Base-by-base conservation (phyloP, 2,113 vertebrate genomes). In the Elachura formosa region DNA sequence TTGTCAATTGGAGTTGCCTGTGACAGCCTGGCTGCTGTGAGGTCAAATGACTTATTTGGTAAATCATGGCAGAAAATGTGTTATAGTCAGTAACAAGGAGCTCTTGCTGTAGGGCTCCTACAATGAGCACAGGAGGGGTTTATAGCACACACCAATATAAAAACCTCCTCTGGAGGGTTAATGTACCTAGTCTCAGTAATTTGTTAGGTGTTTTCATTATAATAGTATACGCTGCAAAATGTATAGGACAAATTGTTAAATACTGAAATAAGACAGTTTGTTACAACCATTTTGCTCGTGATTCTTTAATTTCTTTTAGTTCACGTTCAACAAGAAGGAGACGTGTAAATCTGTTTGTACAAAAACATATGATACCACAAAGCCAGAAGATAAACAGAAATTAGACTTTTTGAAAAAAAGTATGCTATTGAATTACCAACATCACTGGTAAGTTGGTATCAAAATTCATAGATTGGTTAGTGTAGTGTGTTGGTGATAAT, bases 351-450 rank as follows among this genome's bases (percentile, higher is more conserved):
- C 93, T 79, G 99, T 99, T 81, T 99, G 99, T 84, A 98, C 96
- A 46, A 99, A 98, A 96, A 91, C 94, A 6, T 99, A 99, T 54
- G 93, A 98, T 85, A 98, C 97, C 43, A 96, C 90, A 54, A 98
- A 98, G 69, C 38, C 96, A 15, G 91, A 98, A 77, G 98, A 99
- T 83, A 98, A 98, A 87, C 96, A 97, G 86, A 98, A 98, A 51
- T 94, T 99, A 96, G 98, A 99, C 72, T 99, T 99, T 75, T 95
- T 99, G 90, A 99, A 99, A 97, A 99, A 99, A 93, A 99, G 98
- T 79, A 99, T 99, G 99, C 94, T 99, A 4, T 97, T 99, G 81
- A 99, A 99, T 97, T 99, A 99, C 94, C 99, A 99, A 55, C 99
- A 99, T 96, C 99, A 99, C 85, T 99, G 99, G 99, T 99, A 93